Base-by-base conservation (phyloP, 2,888 invertebrate genomes). In the Serrognathus titanus region DNA sequence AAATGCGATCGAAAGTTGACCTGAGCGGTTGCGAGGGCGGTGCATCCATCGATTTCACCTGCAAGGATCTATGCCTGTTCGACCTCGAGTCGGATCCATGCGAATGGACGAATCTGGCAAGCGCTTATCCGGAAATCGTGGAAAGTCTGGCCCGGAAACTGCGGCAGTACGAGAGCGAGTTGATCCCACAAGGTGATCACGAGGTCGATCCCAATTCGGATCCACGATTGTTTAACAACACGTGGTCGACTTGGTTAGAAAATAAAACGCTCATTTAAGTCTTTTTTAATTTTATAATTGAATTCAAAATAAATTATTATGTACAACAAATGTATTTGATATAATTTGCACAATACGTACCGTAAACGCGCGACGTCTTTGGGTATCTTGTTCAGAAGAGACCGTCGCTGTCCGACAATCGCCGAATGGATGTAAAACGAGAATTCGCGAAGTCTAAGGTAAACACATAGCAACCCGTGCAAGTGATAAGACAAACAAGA, bases 81-180 rank as follows among this genome's bases (percentile, higher is more conserved):
- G 72, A 76, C 53, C 57, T 76, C 1, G 39, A 59, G 8, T 54
- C 63, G 6, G 76, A 76, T 62, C 76, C 75, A 4, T 75, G 74
- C 52, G 76, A 76, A 61, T 73, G 71, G 5, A 65, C 53, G 20
- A 74, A 75, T 61, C 51, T 75, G 45, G 62, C 69, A 1, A 38
- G 55, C 1, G 53, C 66, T 10, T 51, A 56, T 13, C 59, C 65
- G 7, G 48, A 62, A 5, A 62, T 75, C 16, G 60, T 61, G 0
- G 12, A 50, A 7, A 48, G 40, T 20, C 59, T 75, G 24, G 64
- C 55, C n/a, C 13, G 48, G 11, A 62, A 59, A 58, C 49, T 75
- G 24, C 10, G 43, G 3, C 7, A 67, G 11, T 70, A 59, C 62
- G 63, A 57, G 57, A 36, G 52, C 5, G 45, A 66, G 51, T 20